Conservation (phyloP, 2,797 vertebrate species). For the Falco columbarius region DNA sequence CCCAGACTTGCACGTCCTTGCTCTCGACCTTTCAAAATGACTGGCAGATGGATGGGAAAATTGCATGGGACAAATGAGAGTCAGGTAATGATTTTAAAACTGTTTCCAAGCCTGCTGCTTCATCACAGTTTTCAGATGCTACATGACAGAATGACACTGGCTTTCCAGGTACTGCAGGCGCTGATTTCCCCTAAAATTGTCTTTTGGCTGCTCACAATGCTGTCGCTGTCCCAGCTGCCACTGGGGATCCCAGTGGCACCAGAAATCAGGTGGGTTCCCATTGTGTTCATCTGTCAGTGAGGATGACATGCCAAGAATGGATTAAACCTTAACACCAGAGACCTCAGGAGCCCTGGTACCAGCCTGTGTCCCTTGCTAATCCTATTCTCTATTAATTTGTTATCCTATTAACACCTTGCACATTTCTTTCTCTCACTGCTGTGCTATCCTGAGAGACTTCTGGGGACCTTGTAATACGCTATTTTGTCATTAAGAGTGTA, state of each 20-base stretch:
- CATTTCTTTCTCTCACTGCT: neutral
- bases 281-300: neutral
- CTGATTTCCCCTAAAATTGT: neutral
- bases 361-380: neutral
- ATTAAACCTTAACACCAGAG: neutral
- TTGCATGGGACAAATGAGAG: slow-evolving; percentile 14
- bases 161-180: neutral
- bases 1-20: neutral
- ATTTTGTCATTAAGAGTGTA: slow-evolving; percentile 23
- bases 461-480: slow-evolving; percentile 22
- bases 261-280: neutral
- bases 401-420: slow-evolving; percentile 52
- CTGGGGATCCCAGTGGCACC: neutral
- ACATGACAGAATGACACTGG: neutral
- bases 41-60: slow-evolving; percentile 51
- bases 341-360: neutral
- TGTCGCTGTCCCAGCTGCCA: neutral
- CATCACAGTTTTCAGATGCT: neutral
- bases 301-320: neutral
- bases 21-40: neutral
- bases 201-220: neutral
- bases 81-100: neutral
- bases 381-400: slow-evolving; percentile 48
- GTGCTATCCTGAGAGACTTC: slow-evolving; percentile 14
- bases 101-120: slow-evolving; percentile 10